Base-by-base conservation (phyloP, 2,888 invertebrate genomes). In the Salpingus planirostris region DNA sequence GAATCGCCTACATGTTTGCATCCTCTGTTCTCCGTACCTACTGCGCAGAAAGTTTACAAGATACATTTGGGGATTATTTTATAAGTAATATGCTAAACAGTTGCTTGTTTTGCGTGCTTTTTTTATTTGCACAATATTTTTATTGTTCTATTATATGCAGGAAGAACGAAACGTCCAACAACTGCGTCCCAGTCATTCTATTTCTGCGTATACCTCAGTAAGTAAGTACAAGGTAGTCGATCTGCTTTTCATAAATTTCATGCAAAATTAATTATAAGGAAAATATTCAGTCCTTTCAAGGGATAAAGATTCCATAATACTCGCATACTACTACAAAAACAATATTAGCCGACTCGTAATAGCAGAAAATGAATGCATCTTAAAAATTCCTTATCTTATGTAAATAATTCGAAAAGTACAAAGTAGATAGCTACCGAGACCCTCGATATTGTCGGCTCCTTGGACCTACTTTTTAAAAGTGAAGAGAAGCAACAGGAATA, bases 331-430 rank as follows among this genome's bases (percentile, higher is more conserved):
- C n/a, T n/a, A n/a, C n/a, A n/a, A n/a, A n/a, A n/a, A n/a, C n/a
- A n/a, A n/a, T n/a, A n/a, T n/a, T n/a, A n/a, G n/a, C n/a, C n/a
- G n/a, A n/a, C n/a, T n/a, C n/a, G n/a, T n/a, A n/a, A n/a, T n/a
- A n/a, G n/a, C n/a, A n/a, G n/a, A n/a, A n/a, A n/a, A n/a, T n/a
- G n/a, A n/a, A n/a, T 18, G 18, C 18, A 8, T 6, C 10, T 22
- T 29, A 11, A 29, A 23, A 21, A 29, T 21, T 29, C 23, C 7
- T 29, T 30, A 33, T 37, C 28, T 38, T 31, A 34, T 31, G 31
- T 31, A 34, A 34, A 38, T 38, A 38, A 38, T 38, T 33, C 34
- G 28, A 33, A 38, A 34, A 38, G 34, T 34, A 31, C 31, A 34
- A 28, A 38, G 30, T 34, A 28, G 33, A 33, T 24, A 37, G 34